phyloP scores from a whole-genome alignment of 2,113 vertebrate species.

The Psilopsiagon aymara region DNA sequence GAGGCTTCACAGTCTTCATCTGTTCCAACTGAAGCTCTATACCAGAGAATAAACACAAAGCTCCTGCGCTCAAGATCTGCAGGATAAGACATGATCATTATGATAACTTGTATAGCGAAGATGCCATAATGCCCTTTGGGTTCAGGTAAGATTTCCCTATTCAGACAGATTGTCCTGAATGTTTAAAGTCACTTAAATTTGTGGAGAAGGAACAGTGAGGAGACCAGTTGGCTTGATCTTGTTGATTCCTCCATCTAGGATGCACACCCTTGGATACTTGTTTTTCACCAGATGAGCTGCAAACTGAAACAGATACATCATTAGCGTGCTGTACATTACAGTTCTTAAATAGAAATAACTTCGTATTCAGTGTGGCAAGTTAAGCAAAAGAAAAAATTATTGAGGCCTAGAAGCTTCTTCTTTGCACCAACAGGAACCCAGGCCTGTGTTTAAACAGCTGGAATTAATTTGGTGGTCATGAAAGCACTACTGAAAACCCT shows the following conservation, averaged over 20 bases:
- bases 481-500: not conserved
- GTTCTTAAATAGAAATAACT: not conserved
- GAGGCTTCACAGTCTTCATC: constrained; percentile 28
- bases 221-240: constrained; percentile 96
- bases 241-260: constrained; percentile 96
- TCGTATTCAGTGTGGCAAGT: not conserved
- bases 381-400: not conserved
- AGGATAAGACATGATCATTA: not conserved
- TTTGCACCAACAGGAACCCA: not conserved
- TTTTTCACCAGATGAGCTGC: constrained; percentile 91
- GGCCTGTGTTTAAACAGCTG: not conserved
- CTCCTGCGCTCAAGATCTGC: not conserved
- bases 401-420: not conserved
- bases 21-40: not conserved
- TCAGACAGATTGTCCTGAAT: not conserved
- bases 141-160: not conserved
- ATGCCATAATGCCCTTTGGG: not conserved
- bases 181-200: constrained; percentile 81
- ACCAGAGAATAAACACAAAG: not conserved
- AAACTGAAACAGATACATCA: constrained; percentile 79
- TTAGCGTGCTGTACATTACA: not conserved
- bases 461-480: not conserved
- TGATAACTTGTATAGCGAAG: not conserved
- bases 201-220: constrained; percentile 93
- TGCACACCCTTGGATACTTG: constrained; percentile 90